These are phyloP conservation scores for Spea bombifrons DNA, from an alignment of 2,113 vertebrate genomes.

Conservation along the genomic window DNA sequence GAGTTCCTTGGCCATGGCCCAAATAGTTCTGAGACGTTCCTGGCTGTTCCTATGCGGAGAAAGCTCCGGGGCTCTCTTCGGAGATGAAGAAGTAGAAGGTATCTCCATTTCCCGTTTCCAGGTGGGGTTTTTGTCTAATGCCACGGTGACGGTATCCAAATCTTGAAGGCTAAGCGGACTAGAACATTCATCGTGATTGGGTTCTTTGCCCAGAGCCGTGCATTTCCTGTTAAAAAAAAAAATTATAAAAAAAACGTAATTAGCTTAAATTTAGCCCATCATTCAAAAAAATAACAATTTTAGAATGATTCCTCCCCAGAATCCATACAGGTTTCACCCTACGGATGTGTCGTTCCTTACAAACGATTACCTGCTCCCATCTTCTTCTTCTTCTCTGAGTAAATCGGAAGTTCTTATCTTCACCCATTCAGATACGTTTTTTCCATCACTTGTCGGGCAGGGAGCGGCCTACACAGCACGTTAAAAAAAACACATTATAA, in stretches of 20 bases:
- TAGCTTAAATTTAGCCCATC: not conserved
- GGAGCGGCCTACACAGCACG: not conserved
- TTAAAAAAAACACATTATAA: not conserved
- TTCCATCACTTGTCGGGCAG: not conserved
- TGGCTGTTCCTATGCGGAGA: constrained; percentile 48
- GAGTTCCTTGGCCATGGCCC: constrained; percentile 56
- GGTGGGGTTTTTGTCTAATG: not conserved
- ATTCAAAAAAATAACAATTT: not conserved
- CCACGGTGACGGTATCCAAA: not conserved
- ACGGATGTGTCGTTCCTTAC: too few species aligned
- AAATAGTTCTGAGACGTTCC: constrained; percentile 61
- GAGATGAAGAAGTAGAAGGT: not conserved
- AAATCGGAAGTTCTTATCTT: constrained; percentile 7
- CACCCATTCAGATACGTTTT: constrained; percentile 15
- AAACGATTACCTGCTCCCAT: constrained; percentile 54
- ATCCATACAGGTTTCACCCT: not conserved
- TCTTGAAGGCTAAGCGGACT: constrained; percentile 43
- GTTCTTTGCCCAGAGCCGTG: not conserved
- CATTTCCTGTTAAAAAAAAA: constrained; percentile 49
- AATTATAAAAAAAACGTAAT: not conserved
- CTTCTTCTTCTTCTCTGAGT: not conserved
- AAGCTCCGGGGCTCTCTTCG: not conserved
- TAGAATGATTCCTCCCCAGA: not conserved
- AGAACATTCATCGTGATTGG: not conserved
- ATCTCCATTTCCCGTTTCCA: not conserved